Evolutionary conservation across 2,113 vertebrate genomes (phyloP), one percentile per base, ranked within the genome.

Genomic region (Xyliphius kryptos): DNA sequence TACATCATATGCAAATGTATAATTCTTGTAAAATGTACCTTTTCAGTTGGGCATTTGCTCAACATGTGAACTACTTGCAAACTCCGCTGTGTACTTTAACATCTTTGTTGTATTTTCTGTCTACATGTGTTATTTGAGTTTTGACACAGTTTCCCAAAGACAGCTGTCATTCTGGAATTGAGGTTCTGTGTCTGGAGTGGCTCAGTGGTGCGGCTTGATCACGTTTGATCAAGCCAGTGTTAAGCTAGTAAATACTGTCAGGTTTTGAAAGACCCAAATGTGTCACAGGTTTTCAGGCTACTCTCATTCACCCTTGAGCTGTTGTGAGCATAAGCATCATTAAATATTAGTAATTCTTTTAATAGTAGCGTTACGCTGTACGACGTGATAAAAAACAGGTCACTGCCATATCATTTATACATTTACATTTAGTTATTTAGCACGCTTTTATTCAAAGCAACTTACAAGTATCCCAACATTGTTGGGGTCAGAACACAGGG

Each of bases 241-340:
- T 3, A 41, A 8, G 10, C 15, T 46, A 9, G 60, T 38, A 16
- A 17, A 46, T 47, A 52, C 36, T 52, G 20, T 46, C 1, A 41
- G 22, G 40, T 54, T 38, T 43, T n/a, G 21, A 36, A 64, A 56
- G 26, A 56, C 26, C 52, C 36, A 13, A 37, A 64, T 55, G 15
- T 64, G 61, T 55, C 61, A 63, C 21, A 36, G 46, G 46, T 3
- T 3, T 44, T 44, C 43, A 9, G 13, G 40, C 40, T 32, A 32
- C 26, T 32, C 26, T 32, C 26, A 32, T 32, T 32, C 26, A 32
- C 26, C 26, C 26, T 32, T 32, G 26, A 32, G 26, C 4, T 32
- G 26, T 32, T 32, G 26, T 32, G 26, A 32, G 26, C 1, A 32
- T 32, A 32, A 32, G 26, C 26, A 32, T 5, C 26, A 32, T 32